Conservation (phyloP, 2,797 vertebrate genomes). For the Okamejei kenojei region DNA sequence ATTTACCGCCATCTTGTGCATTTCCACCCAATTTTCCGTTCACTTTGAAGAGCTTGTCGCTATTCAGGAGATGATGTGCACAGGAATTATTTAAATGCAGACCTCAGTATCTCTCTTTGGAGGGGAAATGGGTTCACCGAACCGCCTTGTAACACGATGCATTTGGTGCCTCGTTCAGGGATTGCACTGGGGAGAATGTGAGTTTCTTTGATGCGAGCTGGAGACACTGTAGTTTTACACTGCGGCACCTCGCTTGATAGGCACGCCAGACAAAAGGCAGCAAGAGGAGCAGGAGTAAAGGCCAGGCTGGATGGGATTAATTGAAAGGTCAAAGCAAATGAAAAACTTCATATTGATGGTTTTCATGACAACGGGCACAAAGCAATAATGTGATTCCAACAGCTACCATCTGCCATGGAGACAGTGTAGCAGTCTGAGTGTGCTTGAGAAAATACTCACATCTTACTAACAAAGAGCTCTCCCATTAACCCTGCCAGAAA, state of each 20-base stretch:
- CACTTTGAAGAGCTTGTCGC: neutral
- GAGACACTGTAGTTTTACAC: neutral
- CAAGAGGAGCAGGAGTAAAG: neutral
- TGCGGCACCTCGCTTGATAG: neutral
- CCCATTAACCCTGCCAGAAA: neutral
- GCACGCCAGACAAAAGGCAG: neutral
- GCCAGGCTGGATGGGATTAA: slow-evolving; percentile 5
- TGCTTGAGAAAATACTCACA: neutral
- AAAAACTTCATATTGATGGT: slow-evolving; percentile 5
- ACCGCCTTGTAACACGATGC: neutral
- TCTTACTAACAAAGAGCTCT: neutral
- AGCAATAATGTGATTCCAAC: slow-evolving; percentile 24
- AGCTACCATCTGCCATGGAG: neutral
- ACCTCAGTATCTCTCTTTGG: neutral
- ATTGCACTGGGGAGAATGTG: neutral
- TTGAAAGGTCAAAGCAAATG: slow-evolving; percentile 23
- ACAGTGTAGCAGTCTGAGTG: neutral
- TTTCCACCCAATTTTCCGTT: too few relatives aligned
- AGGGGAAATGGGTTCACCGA: neutral
- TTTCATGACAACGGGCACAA: slow-evolving; percentile 28
- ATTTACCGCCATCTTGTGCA: too few relatives aligned
- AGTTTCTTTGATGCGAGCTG: neutral
- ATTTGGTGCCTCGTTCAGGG: neutral
- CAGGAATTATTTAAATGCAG: neutral
- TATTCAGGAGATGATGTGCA: neutral